Evolutionary conservation across 2,113 vertebrate species (phyloP), one percentile per base, ranked within the genome.

Genomic region (Ornithorhynchus anatinus): DNA sequence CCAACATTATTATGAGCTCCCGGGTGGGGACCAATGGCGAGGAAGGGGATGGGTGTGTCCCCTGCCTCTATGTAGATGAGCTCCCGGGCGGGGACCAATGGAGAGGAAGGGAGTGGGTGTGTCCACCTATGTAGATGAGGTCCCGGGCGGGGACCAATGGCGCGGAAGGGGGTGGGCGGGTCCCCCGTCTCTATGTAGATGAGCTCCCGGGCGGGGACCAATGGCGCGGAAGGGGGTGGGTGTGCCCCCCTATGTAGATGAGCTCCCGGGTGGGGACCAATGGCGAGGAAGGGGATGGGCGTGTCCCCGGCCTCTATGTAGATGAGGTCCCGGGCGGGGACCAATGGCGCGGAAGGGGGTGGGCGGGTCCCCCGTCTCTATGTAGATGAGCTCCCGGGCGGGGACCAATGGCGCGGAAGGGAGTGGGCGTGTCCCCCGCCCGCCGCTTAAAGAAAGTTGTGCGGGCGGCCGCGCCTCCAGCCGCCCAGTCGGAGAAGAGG

Each of bases 371-470:
- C 20, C 4, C n/a, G n/a, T n/a, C n/a, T n/a, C 8, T n/a, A n/a
- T n/a, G n/a, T n/a, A n/a, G n/a, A n/a, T n/a, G n/a, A n/a, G n/a
- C n/a, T n/a, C n/a, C n/a, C n/a, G n/a, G n/a, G n/a, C n/a, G n/a
- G n/a, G n/a, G n/a, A n/a, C n/a, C n/a, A n/a, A n/a, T n/a, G n/a
- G n/a, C n/a, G n/a, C n/a, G n/a, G 47, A 29, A 27, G 16, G 47
- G n/a, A n/a, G n/a, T n/a, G 6, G 91, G 91, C 36, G 88, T 66
- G 22, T 77, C 65, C 6, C 20, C 4, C 8, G 10, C 22, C 37
- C 38, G 3, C 51, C 1, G 60, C 67, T 92, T 91, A 89, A 89
- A 92, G 86, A 72, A 62, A 81, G 88, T 85, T 77, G 88, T 89
- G 75, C 86, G 75, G 74, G 13, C 75, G 47, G 66, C 10, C 77